These are phyloP conservation scores for Drosophila meridionalis DNA, from an alignment of 2,888 invertebrate species.

Conservation along the genomic window DNA sequence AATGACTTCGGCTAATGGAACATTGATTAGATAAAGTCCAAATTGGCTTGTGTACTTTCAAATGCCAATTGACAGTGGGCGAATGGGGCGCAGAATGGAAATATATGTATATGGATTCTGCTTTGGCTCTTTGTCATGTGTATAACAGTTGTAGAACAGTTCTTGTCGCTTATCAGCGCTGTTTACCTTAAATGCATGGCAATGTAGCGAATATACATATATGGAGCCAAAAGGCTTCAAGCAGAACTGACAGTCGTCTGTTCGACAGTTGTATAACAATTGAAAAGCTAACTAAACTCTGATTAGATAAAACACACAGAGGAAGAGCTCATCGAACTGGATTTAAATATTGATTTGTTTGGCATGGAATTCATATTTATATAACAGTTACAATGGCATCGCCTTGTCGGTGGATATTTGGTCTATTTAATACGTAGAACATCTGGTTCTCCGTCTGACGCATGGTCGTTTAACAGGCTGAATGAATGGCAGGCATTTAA, in stretches of 20 bases:
- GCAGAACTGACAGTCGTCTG: background rate
- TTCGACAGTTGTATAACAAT: constrained; percentile 14
- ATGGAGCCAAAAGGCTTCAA: background rate
- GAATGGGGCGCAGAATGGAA: constrained; percentile 13
- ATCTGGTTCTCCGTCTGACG: background rate
- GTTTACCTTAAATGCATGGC: constrained; percentile 2
- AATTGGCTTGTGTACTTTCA: constrained; percentile 16
- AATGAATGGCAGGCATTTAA: background rate
- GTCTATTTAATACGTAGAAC: background rate
- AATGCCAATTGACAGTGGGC: constrained; percentile 16
- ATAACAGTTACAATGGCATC: background rate
- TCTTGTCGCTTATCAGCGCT: constrained; percentile 3
- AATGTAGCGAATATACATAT: background rate
- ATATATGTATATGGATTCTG: constrained; percentile 15
- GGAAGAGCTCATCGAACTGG: background rate
- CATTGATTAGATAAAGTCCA: constrained; percentile 49
- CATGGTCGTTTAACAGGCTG: background rate
- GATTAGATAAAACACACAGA: constrained; percentile 10
- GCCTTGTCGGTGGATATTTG: background rate
- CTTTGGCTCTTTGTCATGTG: background rate
- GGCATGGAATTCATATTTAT: background rate
- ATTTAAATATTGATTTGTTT: constrained; percentile 2
- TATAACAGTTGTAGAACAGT: constrained; percentile 25
- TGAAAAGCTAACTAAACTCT: background rate
- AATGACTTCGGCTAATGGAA: constrained; percentile 35